A percentile compares a stretch with the other conserved stretches of the same genome.
Conservation (phyloP, 2,113 vertebrate species). For the Lepus europaeus region DNA sequence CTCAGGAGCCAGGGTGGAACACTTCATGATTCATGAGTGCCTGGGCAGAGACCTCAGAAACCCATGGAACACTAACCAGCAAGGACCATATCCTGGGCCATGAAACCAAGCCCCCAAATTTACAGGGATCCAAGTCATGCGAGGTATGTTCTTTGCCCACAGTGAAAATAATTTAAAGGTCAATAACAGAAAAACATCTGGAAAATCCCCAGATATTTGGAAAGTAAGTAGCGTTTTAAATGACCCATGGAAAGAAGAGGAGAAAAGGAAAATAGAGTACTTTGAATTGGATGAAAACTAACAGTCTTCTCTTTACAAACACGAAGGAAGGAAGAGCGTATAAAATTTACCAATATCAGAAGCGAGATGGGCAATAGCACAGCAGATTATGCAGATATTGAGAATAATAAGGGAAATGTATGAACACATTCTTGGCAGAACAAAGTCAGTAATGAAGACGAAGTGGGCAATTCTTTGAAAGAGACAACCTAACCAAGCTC, state of each 20-base stretch:
- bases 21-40: slow-evolving; percentile 58
- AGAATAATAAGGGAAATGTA: neutral
- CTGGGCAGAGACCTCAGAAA: neutral
- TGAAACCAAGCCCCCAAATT: neutral
- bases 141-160: slow-evolving; percentile 28
- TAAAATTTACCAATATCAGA: neutral
- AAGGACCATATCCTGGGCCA: neutral
- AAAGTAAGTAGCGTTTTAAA: slow-evolving; percentile 7
- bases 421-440: neutral
- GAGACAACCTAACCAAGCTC: neutral
- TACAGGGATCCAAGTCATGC: slow-evolving; percentile 54
- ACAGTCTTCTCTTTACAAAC: slow-evolving; percentile 19
- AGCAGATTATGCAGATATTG: neutral
- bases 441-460: neutral
- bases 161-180: slow-evolving; percentile 60
- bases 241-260: neutral
- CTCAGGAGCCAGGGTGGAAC: slow-evolving; percentile 6
- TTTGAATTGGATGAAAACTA: slow-evolving; percentile 24
- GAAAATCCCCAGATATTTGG: slow-evolving; percentile 60
- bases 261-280: neutral
- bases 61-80: slow-evolving; percentile 3
- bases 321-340: neutral
- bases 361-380: neutral
- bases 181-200: slow-evolving; percentile 59
- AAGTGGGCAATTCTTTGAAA: neutral